Conservation (phyloP, 2,888 invertebrate species). For the Pristionchus mayeri region DNA sequence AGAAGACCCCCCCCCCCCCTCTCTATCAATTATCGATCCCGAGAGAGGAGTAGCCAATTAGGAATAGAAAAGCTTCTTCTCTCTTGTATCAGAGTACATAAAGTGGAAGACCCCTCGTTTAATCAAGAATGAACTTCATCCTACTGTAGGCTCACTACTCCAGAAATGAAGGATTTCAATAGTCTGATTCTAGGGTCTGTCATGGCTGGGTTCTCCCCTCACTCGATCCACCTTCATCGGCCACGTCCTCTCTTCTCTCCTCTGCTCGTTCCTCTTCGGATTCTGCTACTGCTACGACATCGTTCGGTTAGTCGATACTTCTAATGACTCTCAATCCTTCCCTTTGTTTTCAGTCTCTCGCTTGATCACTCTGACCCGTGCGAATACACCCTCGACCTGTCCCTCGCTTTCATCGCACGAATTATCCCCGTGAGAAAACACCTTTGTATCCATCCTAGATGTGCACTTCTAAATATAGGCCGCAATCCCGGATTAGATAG, state of each 20-base stretch:
- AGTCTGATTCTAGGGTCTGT: neutral
- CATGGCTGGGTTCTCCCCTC: neutral
- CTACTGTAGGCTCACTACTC: too few relatives aligned
- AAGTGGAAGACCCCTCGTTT: too few relatives aligned
- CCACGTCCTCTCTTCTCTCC: slow-evolving; percentile 14
- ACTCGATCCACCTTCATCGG: slow-evolving; percentile 28
- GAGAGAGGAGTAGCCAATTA: neutral
- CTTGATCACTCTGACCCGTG: neutral
- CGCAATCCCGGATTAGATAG: neutral
- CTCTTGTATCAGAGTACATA: too few relatives aligned
- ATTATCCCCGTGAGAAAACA: slow-evolving; percentile 11
- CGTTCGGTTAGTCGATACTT: neutral
- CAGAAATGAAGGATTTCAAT: too few relatives aligned
- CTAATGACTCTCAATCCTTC: too few relatives aligned
- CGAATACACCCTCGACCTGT: neutral
- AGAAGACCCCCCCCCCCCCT: neutral
- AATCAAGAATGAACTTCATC: too few relatives aligned
- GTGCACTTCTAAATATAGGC: neutral
- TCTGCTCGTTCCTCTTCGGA: neutral
- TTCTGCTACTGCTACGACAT: slow-evolving; percentile 36
- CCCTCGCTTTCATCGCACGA: neutral
- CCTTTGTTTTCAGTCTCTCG: neutral
- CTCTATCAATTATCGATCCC: neutral
- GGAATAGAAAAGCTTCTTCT: neutral
- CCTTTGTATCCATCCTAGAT: neutral